phyloP scores from a whole-genome alignment of 2,797 vertebrate species.

The Alca torda region DNA sequence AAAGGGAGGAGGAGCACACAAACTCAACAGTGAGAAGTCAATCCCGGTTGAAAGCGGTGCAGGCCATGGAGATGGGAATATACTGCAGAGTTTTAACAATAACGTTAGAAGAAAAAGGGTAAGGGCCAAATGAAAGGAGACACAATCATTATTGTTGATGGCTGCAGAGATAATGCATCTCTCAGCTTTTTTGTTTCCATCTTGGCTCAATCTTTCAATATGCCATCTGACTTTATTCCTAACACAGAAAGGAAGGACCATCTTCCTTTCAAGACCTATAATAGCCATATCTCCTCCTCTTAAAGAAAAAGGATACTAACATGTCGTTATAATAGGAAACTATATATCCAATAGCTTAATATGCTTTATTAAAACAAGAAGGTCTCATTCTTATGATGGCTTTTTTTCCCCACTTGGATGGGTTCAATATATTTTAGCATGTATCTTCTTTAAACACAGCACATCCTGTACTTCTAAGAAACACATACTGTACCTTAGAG shows the following conservation, averaged over 20 bases:
- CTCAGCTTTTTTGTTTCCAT: neutral
- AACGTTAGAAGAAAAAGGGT: neutral
- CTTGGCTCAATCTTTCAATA: neutral
- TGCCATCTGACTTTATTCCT: neutral
- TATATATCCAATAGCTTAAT: neutral
- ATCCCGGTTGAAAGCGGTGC: rapidly evolving
- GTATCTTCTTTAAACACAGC: neutral
- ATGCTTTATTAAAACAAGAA: neutral
- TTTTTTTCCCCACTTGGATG: neutral
- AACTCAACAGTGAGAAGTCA: neutral
- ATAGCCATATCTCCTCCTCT: neutral
- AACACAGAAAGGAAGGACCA: neutral
- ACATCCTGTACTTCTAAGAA: neutral
- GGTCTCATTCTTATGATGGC: neutral
- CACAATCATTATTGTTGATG: rapidly evolving
- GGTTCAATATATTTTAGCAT: neutral
- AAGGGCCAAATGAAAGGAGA: neutral
- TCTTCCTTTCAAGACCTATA: neutral
- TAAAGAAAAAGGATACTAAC: neutral
- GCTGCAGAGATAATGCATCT: neutral
- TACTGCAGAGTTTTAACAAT: rapidly evolving
- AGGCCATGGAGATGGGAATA: neutral
- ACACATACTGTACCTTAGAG: neutral
- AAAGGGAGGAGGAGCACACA: neutral
- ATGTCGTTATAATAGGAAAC: neutral